Base-by-base conservation (phyloP, 2,888 invertebrate genomes). In the Orchesella flavescens region DNA sequence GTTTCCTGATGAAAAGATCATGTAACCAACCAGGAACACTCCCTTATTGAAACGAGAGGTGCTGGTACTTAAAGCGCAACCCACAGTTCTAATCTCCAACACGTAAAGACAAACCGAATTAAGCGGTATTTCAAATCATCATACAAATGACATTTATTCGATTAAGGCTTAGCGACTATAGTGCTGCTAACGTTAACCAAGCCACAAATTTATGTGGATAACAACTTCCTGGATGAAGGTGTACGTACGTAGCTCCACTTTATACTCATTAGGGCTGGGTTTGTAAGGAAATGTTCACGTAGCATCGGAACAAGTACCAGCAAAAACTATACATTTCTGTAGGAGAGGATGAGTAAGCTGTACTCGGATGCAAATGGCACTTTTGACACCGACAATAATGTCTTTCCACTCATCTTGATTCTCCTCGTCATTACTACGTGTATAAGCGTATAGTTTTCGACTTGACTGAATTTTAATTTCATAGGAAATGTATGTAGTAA, bases 1-100 rank as follows among this genome's bases (percentile, higher is more conserved):
- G 24, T 2, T 13, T 65, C 57, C 72, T 79, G 71, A 79, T 79
- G 71, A 79, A 79, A 79, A 69, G 71, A 59, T 72, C 46, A 79
- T 79, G 79, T 72, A 59, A 34, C 34, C 34, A n/a, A n/a, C n/a
- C n/a, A 53, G 34, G 63, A 72, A 72, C 79, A 79, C 79, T 72
- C 79, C 79, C 72, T 55, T 23, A 46, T 34, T 55, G 15, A 53
- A 34, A 57, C 57, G 61, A n/a, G 13, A 61, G 1, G 61, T 1
- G 15, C 1, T 9, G 24, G 1, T 13, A 61, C 24, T 13, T 61
- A 61, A 61, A 61, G 13, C 5, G 24, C 61, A 61, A 1, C n/a
- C 61, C 9, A 24, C 24, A 24, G 24, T 61, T 21, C 57, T 57
- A 57, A 57, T 53, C 57, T 57, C 57, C 2, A 49, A 49, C 10